Conservation (phyloP, 1,140 invertebrate species). For the Aplysia californica region DNA sequence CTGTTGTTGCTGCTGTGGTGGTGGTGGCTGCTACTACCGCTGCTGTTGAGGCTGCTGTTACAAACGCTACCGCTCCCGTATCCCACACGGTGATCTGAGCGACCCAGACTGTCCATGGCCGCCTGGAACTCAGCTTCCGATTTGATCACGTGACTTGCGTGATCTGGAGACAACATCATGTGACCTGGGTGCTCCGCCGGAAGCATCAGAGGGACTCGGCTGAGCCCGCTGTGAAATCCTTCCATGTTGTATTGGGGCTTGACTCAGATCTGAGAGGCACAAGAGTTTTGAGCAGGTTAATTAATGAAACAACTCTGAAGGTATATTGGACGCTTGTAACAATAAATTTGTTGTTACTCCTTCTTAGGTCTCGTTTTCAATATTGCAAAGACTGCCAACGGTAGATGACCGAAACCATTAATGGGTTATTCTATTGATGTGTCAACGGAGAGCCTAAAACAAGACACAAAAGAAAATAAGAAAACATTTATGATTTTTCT, state of each 20-base stretch:
- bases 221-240: slow-evolving; percentile 15
- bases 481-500: too few species aligned
- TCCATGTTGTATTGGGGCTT: not conserved
- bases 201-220: slow-evolving; percentile 21
- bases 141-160: slow-evolving; percentile 19
- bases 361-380: not conserved
- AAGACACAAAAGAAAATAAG: too few species aligned
- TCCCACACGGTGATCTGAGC: not conserved
- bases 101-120: slow-evolving; percentile 24
- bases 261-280: not conserved
- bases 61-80: not conserved
- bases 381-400: too few species aligned
- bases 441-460: too few species aligned
- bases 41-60: not conserved
- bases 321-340: not conserved
- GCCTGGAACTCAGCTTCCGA: slow-evolving; percentile 28
- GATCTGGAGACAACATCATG: too few species aligned
- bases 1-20: not conserved
- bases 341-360: not conserved
- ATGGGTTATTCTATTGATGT: too few species aligned
- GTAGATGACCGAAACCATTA: too few species aligned
- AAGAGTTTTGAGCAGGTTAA: not conserved
- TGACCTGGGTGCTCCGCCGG: not conserved
- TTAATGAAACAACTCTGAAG: not conserved
- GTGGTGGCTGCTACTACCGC: not conserved